phyloP scores from a whole-genome alignment of 2,113 vertebrate genomes.

The Chamaea fasciata region DNA sequence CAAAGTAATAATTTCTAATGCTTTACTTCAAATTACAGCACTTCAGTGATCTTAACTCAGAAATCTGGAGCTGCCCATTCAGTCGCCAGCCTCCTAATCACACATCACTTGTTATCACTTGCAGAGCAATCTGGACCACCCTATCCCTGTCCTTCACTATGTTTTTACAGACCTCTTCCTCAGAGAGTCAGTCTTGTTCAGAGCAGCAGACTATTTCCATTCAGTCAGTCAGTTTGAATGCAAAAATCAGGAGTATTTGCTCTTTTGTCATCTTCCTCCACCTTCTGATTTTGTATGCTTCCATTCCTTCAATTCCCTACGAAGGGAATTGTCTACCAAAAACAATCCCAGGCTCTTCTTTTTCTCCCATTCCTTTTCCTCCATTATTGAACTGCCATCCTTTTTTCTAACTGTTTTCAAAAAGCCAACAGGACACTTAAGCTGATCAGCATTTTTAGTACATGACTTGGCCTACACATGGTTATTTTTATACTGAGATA shows the following conservation, averaged over 20 bases:
- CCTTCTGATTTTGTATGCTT: background rate
- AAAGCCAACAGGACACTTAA: background rate
- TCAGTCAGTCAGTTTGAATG: background rate
- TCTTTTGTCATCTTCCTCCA: background rate
- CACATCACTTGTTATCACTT: background rate
- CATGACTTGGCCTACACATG: background rate
- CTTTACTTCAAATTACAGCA: background rate
- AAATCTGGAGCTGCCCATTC: background rate
- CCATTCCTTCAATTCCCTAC: background rate
- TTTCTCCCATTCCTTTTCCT: background rate
- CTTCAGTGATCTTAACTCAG: background rate
- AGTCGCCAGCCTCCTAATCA: background rate
- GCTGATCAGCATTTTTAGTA: background rate
- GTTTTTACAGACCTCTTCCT: background rate
- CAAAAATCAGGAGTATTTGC: background rate
- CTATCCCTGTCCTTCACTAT: background rate
- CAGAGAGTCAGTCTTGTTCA: fast-evolving
- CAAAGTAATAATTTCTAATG: background rate
- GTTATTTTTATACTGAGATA: background rate
- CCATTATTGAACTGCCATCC: background rate
- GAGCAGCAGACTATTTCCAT: background rate
- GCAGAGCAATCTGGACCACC: background rate
- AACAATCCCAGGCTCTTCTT: background rate
- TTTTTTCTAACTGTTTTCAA: background rate
- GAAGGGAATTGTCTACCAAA: background rate